Percentiles rank a stretch among this genome's conserved stretches.
Evolutionary conservation across 92 coral and sea anemone species (phyloP).

Genomic region (Diadumene lineata): DNA sequence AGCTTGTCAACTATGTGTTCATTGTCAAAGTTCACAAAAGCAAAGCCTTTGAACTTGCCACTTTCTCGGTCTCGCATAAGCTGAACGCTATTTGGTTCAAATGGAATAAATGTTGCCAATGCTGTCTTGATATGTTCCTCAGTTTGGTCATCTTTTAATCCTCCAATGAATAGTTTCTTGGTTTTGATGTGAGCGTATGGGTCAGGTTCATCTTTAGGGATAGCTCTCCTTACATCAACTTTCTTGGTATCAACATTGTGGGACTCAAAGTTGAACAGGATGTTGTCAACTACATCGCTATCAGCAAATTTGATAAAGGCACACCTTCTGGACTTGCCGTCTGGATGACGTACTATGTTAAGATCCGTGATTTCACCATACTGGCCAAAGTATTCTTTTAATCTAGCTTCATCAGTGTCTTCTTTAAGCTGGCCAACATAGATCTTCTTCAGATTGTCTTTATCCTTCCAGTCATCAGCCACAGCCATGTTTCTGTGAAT

Average conservation of each 20-base stretch:
- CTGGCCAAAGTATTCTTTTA: slow-evolving; percentile 43
- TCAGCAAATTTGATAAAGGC: slow-evolving; percentile 57
- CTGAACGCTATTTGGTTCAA: slow-evolving; percentile 54
- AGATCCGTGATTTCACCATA: slow-evolving; percentile 56
- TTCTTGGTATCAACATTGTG: slow-evolving; percentile 71
- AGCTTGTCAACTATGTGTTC: slow-evolving; percentile 94
- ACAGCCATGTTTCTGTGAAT: slow-evolving; percentile 42
- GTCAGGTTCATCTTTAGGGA: slow-evolving; percentile 85
- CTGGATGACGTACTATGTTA: slow-evolving; percentile 42
- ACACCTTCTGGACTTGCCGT: slow-evolving; percentile 58
- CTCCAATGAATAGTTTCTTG: slow-evolving; percentile 92
- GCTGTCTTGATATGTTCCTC: slow-evolving; percentile 66
- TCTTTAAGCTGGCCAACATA: slow-evolving; percentile 59
- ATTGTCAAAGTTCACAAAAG: slow-evolving; percentile 67
- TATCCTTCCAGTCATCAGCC: slow-evolving; percentile 61
- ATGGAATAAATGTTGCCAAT: slow-evolving; percentile 58
- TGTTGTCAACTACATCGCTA: slow-evolving; percentile 52
- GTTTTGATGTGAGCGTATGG: slow-evolving; percentile 76
- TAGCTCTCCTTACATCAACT: slow-evolving; percentile 81
- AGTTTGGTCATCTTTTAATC: slow-evolving; percentile 67
- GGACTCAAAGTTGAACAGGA: slow-evolving; percentile 40
- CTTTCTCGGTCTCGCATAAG: slow-evolving; percentile 57
- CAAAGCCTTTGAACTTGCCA: slow-evolving; percentile 60
- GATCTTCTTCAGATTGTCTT: slow-evolving; percentile 67
- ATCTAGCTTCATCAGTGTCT: slow-evolving; percentile 40